Base-by-base conservation (phyloP, 2,797 vertebrate species). In the Rhadinocentrus ornatus region DNA sequence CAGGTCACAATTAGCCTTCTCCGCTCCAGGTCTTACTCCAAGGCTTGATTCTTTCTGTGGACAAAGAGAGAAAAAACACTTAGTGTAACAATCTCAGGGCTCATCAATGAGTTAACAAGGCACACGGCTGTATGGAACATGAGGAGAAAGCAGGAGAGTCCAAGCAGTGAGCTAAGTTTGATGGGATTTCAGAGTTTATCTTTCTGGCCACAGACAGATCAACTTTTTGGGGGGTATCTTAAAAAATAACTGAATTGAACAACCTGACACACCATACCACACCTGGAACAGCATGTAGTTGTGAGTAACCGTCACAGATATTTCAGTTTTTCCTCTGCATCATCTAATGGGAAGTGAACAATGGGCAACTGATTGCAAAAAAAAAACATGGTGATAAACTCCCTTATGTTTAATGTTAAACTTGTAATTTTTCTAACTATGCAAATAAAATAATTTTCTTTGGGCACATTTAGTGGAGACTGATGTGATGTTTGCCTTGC, bases 1-100 rank as follows among this genome's bases (percentile, higher is more conserved):
- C 71, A 81, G 82, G 84, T 79, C 88, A 86, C 80, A 85, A 88
- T 61, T 78, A 72, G 31, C 86, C 65, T 69, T 85, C 80, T 85
- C 50, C 69, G 24, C 78, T 68, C 60, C 71, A 68, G 81, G 67
- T 85, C 75, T 78, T 29, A 57, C 80, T 85, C 77, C 66, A 66
- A 70, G 66, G 64, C 75, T 66, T 58, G 73, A 79, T 73, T 85
- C 65, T 78, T 76, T 77, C 88, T 90, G 85, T 61, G 62, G 50
- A 83, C 70, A 87, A 81, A 86, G 34, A 18, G 34, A 18, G 18
- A 74, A 32, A 44, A 34, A 73, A 52, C 26, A 6, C 72, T 91
- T 70, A 88, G 77, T 31, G n/a, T 18, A 59, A 55, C 44, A 71
- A 85, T 83, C 75, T 73, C 80, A 58, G 75, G 64, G 83, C 79